Conservation (phyloP, 2,888 invertebrate genomes). For the Pachycephus smyrnensis region DNA sequence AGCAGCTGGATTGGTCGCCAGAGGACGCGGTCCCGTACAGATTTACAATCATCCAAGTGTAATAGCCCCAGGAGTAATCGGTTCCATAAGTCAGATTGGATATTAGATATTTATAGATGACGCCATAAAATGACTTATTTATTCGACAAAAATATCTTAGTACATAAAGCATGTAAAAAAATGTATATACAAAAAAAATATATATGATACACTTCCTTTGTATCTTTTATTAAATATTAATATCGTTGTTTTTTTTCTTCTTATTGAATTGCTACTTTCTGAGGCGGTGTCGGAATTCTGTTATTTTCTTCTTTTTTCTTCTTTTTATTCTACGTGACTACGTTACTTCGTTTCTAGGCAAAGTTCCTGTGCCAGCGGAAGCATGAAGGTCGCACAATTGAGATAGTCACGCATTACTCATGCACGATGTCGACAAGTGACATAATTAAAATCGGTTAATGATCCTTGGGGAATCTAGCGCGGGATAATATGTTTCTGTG, state of each 20-base stretch:
- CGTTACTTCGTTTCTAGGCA: neutral
- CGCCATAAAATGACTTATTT: conserved; percentile 17
- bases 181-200: neutral
- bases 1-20: conserved; percentile 34
- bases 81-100: conserved; percentile 48
- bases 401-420: neutral
- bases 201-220: neutral
- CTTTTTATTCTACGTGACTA: neutral
- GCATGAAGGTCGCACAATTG: neutral
- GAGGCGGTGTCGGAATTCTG: neutral
- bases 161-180: neutral
- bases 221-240: neutral
- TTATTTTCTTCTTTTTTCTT: neutral
- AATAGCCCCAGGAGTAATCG: conserved; percentile 49
- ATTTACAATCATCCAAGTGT: conserved; percentile 52
- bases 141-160: neutral
- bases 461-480: neutral
- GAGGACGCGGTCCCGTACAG: conserved; percentile 45
- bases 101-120: conserved; percentile 27
- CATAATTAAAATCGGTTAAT: neutral
- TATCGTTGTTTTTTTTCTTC: neutral
- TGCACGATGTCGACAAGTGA: neutral
- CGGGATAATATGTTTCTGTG: neutral
- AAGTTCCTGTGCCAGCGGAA: neutral
- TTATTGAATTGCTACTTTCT: neutral